Evolutionary conservation across 2,888 invertebrate genomes (phyloP).

Genomic region (Tenthredo notha): DNA sequence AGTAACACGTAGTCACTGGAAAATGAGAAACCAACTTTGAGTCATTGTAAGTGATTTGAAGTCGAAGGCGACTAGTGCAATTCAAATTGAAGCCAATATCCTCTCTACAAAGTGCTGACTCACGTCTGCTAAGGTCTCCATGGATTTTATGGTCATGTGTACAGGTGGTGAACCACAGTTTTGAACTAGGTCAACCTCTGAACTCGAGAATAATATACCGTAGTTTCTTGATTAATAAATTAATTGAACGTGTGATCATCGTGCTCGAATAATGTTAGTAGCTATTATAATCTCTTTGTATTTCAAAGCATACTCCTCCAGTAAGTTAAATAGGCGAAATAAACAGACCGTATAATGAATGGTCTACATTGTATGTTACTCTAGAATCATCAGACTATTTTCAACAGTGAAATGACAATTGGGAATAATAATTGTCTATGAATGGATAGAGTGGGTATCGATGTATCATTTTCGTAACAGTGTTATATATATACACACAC

Average conservation of each 20-base stretch:
- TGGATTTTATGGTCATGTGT: constrained; percentile 18
- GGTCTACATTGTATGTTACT: not conserved
- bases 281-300: not conserved
- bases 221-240: not conserved
- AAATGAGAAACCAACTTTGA: not conserved
- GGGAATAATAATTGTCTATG: not conserved
- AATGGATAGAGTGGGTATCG: not conserved
- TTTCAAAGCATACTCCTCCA: not conserved
- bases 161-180: not conserved
- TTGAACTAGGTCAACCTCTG: not conserved
- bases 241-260: not conserved
- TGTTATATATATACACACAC: not conserved
- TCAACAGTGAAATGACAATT: not conserved
- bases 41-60: not conserved
- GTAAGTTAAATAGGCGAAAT: not conserved
- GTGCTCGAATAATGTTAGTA: not conserved
- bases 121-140: not conserved
- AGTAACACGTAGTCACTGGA: not conserved
- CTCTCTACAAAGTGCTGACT: not conserved
- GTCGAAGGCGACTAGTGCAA: not conserved
- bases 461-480: not conserved
- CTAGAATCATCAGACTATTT: not conserved
- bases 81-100: not conserved
- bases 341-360: not conserved
- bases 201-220: not conserved